phyloP scores from a whole-genome alignment of 2,797 vertebrate species.

The Acropternis orthonyx region DNA sequence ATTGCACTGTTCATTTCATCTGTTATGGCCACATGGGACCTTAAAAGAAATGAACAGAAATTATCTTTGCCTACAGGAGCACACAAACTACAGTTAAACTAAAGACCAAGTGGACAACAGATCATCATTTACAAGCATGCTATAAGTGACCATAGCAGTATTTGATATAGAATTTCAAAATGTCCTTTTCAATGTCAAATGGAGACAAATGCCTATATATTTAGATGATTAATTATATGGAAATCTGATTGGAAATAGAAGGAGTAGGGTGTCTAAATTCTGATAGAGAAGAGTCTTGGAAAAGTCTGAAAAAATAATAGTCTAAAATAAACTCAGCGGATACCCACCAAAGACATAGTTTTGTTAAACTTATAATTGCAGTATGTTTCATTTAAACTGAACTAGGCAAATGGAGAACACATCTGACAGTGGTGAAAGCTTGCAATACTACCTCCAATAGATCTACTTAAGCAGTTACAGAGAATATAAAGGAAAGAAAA shows the following conservation, averaged over 20 bases:
- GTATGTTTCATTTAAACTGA: background rate
- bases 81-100: background rate
- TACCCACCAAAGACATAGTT: background rate
- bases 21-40: background rate
- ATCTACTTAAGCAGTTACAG: background rate
- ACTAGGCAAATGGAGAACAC: background rate
- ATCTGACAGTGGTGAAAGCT: conserved; percentile 7
- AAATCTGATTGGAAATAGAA: background rate
- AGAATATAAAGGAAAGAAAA: background rate
- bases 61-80: background rate
- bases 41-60: background rate
- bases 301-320: background rate
- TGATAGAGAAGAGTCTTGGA: background rate
- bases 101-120: background rate
- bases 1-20: background rate
- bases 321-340: background rate
- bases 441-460: background rate
- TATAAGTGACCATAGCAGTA: background rate
- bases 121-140: background rate
- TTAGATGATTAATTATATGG: background rate
- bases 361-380: conserved; percentile 5
- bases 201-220: background rate
- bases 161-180: background rate
- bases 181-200: background rate
- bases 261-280: background rate